Conservation (phyloP, 2,888 invertebrate genomes). For the Plebejus anna region DNA sequence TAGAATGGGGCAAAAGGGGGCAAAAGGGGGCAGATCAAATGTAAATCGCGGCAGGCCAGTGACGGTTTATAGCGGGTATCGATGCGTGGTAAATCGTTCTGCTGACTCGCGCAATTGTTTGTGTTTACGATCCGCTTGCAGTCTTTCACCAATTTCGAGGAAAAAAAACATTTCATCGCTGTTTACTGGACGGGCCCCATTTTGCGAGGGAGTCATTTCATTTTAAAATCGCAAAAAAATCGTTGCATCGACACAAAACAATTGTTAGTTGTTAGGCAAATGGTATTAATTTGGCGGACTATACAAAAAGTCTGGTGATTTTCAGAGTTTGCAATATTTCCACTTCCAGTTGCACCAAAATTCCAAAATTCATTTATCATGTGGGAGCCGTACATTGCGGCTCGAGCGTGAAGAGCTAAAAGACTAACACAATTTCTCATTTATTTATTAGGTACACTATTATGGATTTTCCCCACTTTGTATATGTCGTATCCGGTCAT, state of each 20-base stretch:
- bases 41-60: slow-evolving; percentile 33
- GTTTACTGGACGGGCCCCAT: slow-evolving; percentile 8
- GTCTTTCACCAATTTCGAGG: slow-evolving; percentile 30
- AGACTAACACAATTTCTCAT: too few relatives aligned
- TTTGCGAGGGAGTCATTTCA: not conserved
- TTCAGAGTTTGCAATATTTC: not conserved
- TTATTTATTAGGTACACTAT: too few relatives aligned
- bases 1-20: not conserved
- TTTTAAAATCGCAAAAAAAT: not conserved
- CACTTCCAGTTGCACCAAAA: too few relatives aligned
- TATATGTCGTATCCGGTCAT: too few relatives aligned
- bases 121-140: slow-evolving; percentile 32
- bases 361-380: too few relatives aligned
- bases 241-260: not conserved
- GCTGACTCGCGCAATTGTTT: slow-evolving; percentile 35
- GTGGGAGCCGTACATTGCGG: too few relatives aligned
- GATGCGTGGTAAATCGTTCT: slow-evolving; percentile 34
- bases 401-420: too few relatives aligned
- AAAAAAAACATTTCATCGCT: slow-evolving; percentile 23
- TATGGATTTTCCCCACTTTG: not conserved
- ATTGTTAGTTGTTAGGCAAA: not conserved
- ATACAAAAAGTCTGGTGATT: too few relatives aligned
- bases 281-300: not conserved
- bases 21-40: slow-evolving; percentile 33
- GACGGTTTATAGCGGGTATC: slow-evolving; percentile 35